A percentile compares a stretch with the other conserved stretches of the same genome.
Evolutionary conservation across 2,113 vertebrate genomes (phyloP).

Genomic region (Ceratotherium simum): DNA sequence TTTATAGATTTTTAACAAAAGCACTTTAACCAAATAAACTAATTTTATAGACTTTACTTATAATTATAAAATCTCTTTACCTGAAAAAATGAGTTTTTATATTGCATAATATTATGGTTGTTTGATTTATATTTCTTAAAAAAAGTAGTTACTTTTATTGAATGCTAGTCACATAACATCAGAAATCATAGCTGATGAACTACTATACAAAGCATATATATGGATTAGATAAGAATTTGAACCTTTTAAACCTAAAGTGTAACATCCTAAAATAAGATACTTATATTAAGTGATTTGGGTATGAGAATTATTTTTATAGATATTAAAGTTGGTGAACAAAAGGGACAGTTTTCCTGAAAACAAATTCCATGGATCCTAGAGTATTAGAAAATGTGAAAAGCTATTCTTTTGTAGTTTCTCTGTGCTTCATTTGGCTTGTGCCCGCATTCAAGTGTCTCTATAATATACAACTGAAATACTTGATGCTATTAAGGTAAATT

Average conservation of each 20-base stretch:
- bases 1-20: slow-evolving; percentile 56
- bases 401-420: neutral
- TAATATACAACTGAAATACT: slow-evolving; percentile 30
- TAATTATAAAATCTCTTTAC: neutral
- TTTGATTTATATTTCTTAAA: slow-evolving; percentile 1
- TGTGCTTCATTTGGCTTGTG: neutral
- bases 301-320: slow-evolving; percentile 4
- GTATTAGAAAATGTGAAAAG: slow-evolving; percentile 19
- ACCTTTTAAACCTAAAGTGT: neutral
- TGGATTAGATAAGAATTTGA: neutral
- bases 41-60: slow-evolving; percentile 24
- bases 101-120: neutral
- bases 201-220: neutral
- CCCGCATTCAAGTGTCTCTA: neutral
- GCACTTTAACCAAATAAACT: slow-evolving; percentile 26
- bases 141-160: neutral
- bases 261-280: slow-evolving; percentile 27
- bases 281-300: slow-evolving; percentile 25
- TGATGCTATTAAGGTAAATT: slow-evolving; percentile 50
- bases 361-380: neutral
- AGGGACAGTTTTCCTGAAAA: neutral
- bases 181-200: slow-evolving; percentile 33
- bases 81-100: slow-evolving; percentile 22
- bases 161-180: neutral
- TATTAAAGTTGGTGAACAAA: slow-evolving; percentile 24